Percentiles rank a stretch among this genome's conserved stretches.
Evolutionary conservation across 2,113 vertebrate species (phyloP).

Genomic region (Toxotes jaculatrix): DNA sequence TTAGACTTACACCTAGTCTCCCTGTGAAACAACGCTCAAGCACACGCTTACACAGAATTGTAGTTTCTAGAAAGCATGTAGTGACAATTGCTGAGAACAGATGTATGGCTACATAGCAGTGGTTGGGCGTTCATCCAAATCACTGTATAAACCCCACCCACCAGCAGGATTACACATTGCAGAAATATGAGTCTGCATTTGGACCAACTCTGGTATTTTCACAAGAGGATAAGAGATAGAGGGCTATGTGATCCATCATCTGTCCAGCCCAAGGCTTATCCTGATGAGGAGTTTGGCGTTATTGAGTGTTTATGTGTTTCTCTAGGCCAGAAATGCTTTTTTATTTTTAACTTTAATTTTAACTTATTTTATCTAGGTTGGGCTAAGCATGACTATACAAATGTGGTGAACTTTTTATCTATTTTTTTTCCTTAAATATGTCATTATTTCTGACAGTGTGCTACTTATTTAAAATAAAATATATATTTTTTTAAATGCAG

Average conservation of each 20-base stretch:
- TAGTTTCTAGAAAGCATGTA: not conserved
- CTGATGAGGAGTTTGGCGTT: constrained; percentile 11
- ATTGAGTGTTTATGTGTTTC: not conserved
- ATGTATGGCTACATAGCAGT: constrained; percentile 11
- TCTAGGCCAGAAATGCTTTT: constrained; percentile 2
- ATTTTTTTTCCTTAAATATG: too few relatives aligned
- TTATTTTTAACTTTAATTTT: constrained; percentile 5
- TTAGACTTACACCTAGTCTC: not conserved
- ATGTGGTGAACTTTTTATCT: not conserved
- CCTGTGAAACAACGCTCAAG: not conserved
- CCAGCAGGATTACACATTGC: constrained; percentile 36
- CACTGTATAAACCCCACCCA: constrained; percentile 4
- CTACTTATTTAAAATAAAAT: too few relatives aligned
- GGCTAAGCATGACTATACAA: not conserved
- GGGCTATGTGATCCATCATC: constrained; percentile 29
- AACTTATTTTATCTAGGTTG: constrained; percentile 19
- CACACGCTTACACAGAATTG: not conserved
- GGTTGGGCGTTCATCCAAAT: constrained; percentile 19
- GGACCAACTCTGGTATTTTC: constrained; percentile 37
- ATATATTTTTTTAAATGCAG: too few relatives aligned
- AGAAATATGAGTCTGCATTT: constrained; percentile 32
- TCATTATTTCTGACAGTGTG: too few relatives aligned
- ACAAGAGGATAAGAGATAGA: constrained; percentile 39
- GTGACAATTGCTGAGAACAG: not conserved
- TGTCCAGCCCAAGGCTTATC: constrained; percentile 36